Evolutionary conservation across 2,797 vertebrate species (phyloP).

Genomic region (Etheostoma nigrum): DNA sequence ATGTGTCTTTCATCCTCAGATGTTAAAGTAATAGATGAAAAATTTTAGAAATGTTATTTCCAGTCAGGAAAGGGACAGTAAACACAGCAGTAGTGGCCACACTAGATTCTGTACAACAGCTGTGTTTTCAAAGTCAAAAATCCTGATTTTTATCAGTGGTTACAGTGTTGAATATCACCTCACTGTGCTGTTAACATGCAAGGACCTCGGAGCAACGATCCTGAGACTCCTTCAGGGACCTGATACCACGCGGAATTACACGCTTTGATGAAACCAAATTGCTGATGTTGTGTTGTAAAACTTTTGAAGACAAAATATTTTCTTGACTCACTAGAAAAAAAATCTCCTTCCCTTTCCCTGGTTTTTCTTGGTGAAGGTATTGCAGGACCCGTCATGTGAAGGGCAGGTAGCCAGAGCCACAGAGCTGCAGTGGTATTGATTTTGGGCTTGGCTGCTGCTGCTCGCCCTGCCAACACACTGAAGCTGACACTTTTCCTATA

Average conservation of each 20-base stretch:
- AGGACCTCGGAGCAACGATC: slow-evolving; percentile 20
- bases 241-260: background rate
- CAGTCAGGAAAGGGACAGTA: background rate
- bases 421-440: slow-evolving; percentile 78
- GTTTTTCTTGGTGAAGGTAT: slow-evolving; percentile 41
- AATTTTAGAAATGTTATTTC: background rate
- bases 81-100: background rate
- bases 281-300: slow-evolving; percentile 44
- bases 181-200: slow-evolving; percentile 33
- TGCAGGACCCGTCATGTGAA: slow-evolving; percentile 42
- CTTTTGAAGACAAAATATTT: slow-evolving; percentile 55
- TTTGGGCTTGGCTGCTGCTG: slow-evolving; percentile 72
- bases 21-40: too few species aligned
- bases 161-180: slow-evolving; percentile 51
- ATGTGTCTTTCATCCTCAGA: too few species aligned
- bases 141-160: slow-evolving; percentile 37
- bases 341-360: slow-evolving; percentile 22
- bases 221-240: slow-evolving; percentile 26
- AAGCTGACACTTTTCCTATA: slow-evolving; percentile 52
- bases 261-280: slow-evolving; percentile 11
- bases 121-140: slow-evolving; percentile 7
- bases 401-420: slow-evolving; percentile 36
- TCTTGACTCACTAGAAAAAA: slow-evolving; percentile 22
- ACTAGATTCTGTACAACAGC: background rate
- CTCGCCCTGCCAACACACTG: slow-evolving; percentile 36